Evolutionary conservation across 92 coral and sea anemone genomes (phyloP).

Genomic region (Porites divaricata): DNA sequence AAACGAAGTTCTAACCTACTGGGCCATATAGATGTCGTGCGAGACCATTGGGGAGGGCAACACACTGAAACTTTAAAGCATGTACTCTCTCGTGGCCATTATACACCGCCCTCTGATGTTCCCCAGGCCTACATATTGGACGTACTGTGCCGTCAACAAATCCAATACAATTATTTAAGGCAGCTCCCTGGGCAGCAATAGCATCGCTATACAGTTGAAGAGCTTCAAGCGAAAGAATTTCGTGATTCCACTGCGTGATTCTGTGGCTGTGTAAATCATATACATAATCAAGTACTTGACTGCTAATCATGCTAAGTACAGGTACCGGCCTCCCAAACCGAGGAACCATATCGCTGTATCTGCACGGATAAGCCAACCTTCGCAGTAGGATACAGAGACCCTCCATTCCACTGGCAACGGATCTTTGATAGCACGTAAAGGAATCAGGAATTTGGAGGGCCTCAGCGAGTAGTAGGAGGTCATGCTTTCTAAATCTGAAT

Average conservation of each 20-base stretch:
- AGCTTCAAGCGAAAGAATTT: not conserved
- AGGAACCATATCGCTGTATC: conserved; percentile 34
- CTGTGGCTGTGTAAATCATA: conserved; percentile 27
- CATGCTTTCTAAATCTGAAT: too few species aligned
- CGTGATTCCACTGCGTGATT: conserved; percentile 51
- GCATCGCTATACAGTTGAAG: conserved; percentile 40
- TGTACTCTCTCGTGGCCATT: conserved; percentile 43
- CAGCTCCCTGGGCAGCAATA: conserved; percentile 6
- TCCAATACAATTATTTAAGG: too few species aligned
- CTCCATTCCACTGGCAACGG: conserved; percentile 36
- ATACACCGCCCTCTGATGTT: too few species aligned
- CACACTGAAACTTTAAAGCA: conserved; percentile 48
- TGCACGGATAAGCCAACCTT: conserved; percentile 30
- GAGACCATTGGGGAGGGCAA: conserved; percentile 44
- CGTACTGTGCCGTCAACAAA: too few species aligned
- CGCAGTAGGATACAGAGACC: conserved; percentile 30
- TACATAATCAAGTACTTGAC: conserved; percentile 18
- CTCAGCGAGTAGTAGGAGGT: conserved; percentile 31
- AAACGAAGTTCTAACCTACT: conserved; percentile 28
- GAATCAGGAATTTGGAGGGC: too few species aligned
- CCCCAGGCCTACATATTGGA: conserved; percentile 11
- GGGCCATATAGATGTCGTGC: conserved; percentile 35
- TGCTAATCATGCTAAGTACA: conserved; percentile 35
- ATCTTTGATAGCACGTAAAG: conserved; percentile 34
- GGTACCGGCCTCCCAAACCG: conserved; percentile 38